These are phyloP conservation scores for Tetraodon nigroviridis DNA, from an alignment of 2,113 vertebrate genomes.

Conservation along the genomic window DNA sequence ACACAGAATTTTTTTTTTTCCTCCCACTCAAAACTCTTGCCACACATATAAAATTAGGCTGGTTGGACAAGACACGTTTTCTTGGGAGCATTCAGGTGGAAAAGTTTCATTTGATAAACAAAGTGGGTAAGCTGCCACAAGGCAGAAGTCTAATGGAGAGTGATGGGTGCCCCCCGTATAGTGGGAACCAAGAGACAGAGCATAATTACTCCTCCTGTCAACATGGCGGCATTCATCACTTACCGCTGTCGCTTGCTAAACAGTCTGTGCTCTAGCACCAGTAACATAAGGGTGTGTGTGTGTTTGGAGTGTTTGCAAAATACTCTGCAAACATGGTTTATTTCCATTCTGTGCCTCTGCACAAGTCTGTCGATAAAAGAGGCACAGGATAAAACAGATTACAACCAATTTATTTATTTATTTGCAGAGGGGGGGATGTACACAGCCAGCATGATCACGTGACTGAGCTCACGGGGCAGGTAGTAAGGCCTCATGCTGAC, in stretches of 20 bases:
- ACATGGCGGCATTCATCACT: constrained; percentile 62
- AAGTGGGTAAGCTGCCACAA: constrained; percentile 70
- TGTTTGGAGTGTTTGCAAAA: constrained; percentile 5
- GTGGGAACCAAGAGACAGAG: constrained; percentile 63
- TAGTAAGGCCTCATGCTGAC: too few species aligned
- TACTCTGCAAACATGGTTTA: constrained; percentile 13
- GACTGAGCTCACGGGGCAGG: too few species aligned
- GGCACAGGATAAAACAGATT: constrained; percentile 5
- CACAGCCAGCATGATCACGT: too few species aligned
- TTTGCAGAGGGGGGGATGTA: too few species aligned
- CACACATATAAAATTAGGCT: not conserved
- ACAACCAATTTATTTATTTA: too few species aligned
- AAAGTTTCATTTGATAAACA: constrained; percentile 78
- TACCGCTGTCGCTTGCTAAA: constrained; percentile 49
- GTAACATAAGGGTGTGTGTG: constrained; percentile 11
- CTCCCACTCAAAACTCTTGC: not conserved
- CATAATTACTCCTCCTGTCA: constrained; percentile 75
- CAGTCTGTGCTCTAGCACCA: constrained; percentile 10
- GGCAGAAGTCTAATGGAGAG: constrained; percentile 70
- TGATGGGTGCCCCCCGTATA: constrained; percentile 66
- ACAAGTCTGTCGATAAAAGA: constrained; percentile 8
- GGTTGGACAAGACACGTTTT: constrained; percentile 19
- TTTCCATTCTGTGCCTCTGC: constrained; percentile 6
- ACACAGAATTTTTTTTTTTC: too few species aligned
- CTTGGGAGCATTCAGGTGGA: constrained; percentile 56